A percentile compares a stretch with the other conserved stretches of the same genome.
Conservation (phyloP, 2,113 vertebrate genomes). For the Gymnorhina tibicen region DNA sequence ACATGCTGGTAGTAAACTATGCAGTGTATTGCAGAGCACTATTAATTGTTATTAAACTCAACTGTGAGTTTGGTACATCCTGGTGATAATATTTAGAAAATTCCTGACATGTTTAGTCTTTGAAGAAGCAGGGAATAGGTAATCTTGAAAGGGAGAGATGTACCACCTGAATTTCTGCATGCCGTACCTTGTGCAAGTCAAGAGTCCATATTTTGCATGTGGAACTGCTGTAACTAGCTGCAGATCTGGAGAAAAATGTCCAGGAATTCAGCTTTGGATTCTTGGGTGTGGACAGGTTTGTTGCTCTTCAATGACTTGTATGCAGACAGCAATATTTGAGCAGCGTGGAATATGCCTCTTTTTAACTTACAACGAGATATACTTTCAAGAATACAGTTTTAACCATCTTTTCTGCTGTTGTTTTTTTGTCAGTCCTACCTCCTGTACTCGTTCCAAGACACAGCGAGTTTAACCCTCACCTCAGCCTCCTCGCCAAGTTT, state of each 20-base stretch:
- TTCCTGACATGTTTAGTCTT: not conserved
- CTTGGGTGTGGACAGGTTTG: not conserved
- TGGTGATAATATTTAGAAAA: not conserved
- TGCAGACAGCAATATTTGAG: not conserved
- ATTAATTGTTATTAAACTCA: not conserved
- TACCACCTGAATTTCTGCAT: not conserved
- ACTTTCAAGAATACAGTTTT: not conserved
- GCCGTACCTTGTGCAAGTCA: not conserved
- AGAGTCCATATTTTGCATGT: not conserved
- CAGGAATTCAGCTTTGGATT: not conserved
- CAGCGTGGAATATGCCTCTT: not conserved
- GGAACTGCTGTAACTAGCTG: not conserved
- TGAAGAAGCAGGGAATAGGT: not conserved
- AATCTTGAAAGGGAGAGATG: not conserved
- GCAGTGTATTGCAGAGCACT: not conserved
- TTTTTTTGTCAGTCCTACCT: slow-evolving; percentile 82
- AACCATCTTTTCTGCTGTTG: not conserved
- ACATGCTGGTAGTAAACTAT: not conserved
- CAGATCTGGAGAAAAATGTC: not conserved
- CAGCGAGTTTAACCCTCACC: slow-evolving; percentile 97
- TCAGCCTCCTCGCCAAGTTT: slow-evolving; percentile 94
- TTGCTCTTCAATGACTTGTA: not conserved
- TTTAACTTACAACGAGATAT: not conserved
- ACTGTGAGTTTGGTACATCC: not conserved
- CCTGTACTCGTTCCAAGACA: slow-evolving; percentile 95